Base-by-base conservation (phyloP, 2,113 vertebrate species). In the Coryphaenoides rupestris region DNA sequence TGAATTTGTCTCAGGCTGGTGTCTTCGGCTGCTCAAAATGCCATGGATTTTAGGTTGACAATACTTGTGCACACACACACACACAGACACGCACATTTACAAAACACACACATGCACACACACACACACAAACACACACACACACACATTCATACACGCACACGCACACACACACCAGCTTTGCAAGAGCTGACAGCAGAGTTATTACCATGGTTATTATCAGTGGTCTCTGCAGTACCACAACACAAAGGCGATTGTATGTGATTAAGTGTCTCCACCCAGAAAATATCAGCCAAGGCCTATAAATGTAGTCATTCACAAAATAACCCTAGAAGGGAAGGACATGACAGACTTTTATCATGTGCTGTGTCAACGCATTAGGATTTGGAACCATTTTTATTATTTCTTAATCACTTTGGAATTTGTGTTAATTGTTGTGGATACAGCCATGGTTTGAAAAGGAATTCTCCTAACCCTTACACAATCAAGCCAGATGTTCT, bases 181-280 rank as follows among this genome's bases (percentile, higher is more conserved):
- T 19, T 0, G 13, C 55, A 65, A 22, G 14, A 45, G 3, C 61
- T 65, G 22, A 60, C 68, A 62, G 0, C 19, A 60, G 24, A 68
- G 53, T 54, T 21, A 47, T 54, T 61, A 61, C 63, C 61, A 21
- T 40, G 58, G 60, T 54, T 65, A 56, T 69, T 67, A 68, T 71
- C 49, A 66, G 49, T 22, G 33, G 22, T 57, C 74, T 45, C 46
- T 74, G 59, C 45, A 57, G 64, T 74, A 78, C 63, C 16, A 63
- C n/a, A 65, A 53, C 53, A 60, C 12, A 9, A 15, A 68, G 54
- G 46, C 65, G 45, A 75, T 71, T 58, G 26, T 40, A 62, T 62
- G 45, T 63, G 52, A 75, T 65, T 60, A 59, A 55, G 2, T 2
- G 2, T 52, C 55, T 47, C 33, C 13, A 45, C 19, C n/a, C 58